Base-by-base conservation (phyloP, 2,888 invertebrate genomes). In the Cephus spinipes region DNA sequence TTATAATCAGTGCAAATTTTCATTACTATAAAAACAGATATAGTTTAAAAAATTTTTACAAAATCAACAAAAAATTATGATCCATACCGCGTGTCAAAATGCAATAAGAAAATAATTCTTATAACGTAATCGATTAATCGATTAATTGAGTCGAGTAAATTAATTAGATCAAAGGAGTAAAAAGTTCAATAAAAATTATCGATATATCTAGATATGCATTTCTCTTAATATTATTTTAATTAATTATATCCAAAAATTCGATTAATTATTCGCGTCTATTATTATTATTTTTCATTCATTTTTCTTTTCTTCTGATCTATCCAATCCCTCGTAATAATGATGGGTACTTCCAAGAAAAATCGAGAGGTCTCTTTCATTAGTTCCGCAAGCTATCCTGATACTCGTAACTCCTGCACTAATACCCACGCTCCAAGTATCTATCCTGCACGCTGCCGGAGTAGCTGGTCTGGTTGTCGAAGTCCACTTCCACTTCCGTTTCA, bases 401-500 rank as follows among this genome's bases (percentile, higher is more conserved):
- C 40, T 55, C 40, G 40, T 55, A 55, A 23, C 40, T 55, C 23
- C 23, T 55, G 23, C 9, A 55, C 40, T 2, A 55, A 55, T 23
- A 23, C 40, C 6, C 15, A 55, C 15, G 15, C 23, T 23, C 6
- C 40, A 23, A 55, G 40, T 40, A 23, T 23, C 23, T 15, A 15
- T 40, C 35, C 15, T 6, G 40, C 23, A 9, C 15, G 40, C 15
- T 6, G 40, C 40, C 23, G 40, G 40, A 23, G 40, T 55, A 23
- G 75, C 68, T 68, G 55, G 79, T 76, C 35, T 77, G 75, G 69
- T 40, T 36, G 77, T 77, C 74, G 74, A 76, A 80, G 71, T 75
- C 77, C 79, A 71, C 80, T 80, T 84, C 80, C 81, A 80, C 82
- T 83, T 82, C 81, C 80, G 83, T 83, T 83, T 85, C 80, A 83